A percentile compares a stretch with the other conserved stretches of the same genome.
phyloP scores from a whole-genome alignment of 35 echinoderm and acorn worm genomes.

The Holothuria glaberrima region DNA sequence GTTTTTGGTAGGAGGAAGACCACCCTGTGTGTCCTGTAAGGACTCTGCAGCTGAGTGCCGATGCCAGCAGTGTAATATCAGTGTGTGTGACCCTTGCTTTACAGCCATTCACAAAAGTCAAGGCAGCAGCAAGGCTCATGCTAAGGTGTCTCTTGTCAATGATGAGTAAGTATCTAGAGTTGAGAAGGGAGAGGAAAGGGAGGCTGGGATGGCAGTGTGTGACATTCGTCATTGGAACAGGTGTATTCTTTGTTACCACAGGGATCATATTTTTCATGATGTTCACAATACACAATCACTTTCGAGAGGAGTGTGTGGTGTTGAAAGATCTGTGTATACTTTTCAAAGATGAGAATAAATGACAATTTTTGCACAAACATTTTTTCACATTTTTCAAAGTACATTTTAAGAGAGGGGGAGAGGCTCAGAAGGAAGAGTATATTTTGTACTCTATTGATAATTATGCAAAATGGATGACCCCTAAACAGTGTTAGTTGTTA shows the following conservation, averaged over 20 bases:
- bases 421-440: too few relatives aligned
- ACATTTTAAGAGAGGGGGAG: too few relatives aligned
- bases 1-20: constrained; percentile 21
- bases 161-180: constrained; percentile 24
- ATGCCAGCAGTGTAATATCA: constrained; percentile 45
- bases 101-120: constrained; percentile 16
- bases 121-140: constrained; percentile 8
- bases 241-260: background rate
- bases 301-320: too few relatives aligned
- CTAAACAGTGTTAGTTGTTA: too few relatives aligned
- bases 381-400: background rate
- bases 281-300: too few relatives aligned
- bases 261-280: background rate
- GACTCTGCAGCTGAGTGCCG: constrained; percentile 8
- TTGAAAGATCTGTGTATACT: too few relatives aligned
- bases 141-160: constrained; percentile 34
- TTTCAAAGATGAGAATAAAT: too few relatives aligned
- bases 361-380: background rate
- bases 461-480: too few relatives aligned
- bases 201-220: background rate
- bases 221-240: background rate
- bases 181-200: background rate
- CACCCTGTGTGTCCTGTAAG: constrained; percentile 20
- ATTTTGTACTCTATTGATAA: too few relatives aligned
- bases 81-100: constrained; percentile 21